These are phyloP conservation scores for Rhinoptilus africanus DNA, from an alignment of 2,113 vertebrate species.

Conservation along the genomic window DNA sequence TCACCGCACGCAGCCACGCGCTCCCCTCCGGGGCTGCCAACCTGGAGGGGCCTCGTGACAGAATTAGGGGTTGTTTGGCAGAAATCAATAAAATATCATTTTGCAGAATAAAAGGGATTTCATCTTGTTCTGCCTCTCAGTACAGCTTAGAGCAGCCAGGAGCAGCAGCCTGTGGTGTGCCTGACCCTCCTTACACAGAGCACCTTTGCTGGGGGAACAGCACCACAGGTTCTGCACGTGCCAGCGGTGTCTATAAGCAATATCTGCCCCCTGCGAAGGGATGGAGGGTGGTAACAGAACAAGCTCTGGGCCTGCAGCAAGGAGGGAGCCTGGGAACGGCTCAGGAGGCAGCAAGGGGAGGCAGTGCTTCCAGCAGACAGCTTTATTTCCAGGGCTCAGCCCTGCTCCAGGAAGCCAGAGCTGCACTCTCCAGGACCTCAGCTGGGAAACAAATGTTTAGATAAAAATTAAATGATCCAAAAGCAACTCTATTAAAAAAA, in stretches of 20 bases:
- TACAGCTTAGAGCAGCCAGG: not conserved
- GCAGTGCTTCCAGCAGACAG: not conserved
- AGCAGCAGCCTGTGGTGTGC: not conserved
- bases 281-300: not conserved
- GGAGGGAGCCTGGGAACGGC: not conserved
- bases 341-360: not conserved
- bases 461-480: conserved; percentile 19
- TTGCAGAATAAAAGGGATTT: not conserved
- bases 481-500: not conserved
- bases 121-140: not conserved
- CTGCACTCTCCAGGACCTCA: not conserved
- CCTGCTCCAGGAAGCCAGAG: not conserved
- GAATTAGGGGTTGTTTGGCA: not conserved
- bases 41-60: not conserved
- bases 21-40: not conserved
- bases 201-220: not conserved
- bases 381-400: not conserved
- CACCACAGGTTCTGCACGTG: fast-evolving
- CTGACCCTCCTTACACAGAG: not conserved
- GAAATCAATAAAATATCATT: not conserved
- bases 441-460: conserved; percentile 1
- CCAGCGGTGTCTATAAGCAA: not conserved
- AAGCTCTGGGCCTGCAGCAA: not conserved
- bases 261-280: no score
- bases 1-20: fast-evolving